Evolutionary conservation across 2,888 invertebrate genomes (phyloP).

Genomic region (Hypomecis punctinalis): DNA sequence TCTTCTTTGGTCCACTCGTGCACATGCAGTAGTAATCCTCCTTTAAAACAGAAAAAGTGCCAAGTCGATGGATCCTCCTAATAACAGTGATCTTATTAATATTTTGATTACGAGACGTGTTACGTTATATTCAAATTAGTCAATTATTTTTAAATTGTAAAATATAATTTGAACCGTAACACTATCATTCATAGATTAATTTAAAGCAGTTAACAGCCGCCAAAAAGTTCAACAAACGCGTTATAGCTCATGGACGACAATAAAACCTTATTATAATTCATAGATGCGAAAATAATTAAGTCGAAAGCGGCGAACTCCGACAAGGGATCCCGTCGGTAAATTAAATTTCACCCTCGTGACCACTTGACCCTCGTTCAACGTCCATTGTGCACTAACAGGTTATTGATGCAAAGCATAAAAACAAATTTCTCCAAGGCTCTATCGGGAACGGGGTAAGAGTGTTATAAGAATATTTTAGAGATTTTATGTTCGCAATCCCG

Average conservation of each 20-base stretch:
- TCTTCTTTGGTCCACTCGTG: too few species aligned
- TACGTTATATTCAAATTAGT: too few species aligned
- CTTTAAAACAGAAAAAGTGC: too few species aligned
- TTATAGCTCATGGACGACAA: constrained; percentile 37
- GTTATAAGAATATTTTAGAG: constrained; percentile 29
- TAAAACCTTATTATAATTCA: constrained; percentile 57
- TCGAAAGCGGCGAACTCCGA: constrained; percentile 57
- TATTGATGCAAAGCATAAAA: constrained; percentile 65
- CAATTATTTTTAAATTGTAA: neutral
- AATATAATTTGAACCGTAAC: neutral
- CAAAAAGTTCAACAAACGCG: constrained; percentile 35
- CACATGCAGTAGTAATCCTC: too few species aligned
- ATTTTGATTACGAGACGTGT: too few species aligned
- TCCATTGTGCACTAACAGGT: constrained; percentile 66
- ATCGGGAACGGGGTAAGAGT: constrained; percentile 36
- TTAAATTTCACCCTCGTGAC: constrained; percentile 68
- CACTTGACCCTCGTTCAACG: constrained; percentile 68
- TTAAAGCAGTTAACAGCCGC: neutral
- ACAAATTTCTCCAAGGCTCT: constrained; percentile 46
- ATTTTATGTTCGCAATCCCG: constrained; percentile 10
- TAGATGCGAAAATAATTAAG: constrained; percentile 69
- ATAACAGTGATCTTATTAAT: too few species aligned
- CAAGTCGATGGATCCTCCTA: too few species aligned
- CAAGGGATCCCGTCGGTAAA: constrained; percentile 62
- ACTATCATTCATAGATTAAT: neutral